phyloP scores from a whole-genome alignment of 1,140 invertebrate species.

The Euwallacea fornicatus region DNA sequence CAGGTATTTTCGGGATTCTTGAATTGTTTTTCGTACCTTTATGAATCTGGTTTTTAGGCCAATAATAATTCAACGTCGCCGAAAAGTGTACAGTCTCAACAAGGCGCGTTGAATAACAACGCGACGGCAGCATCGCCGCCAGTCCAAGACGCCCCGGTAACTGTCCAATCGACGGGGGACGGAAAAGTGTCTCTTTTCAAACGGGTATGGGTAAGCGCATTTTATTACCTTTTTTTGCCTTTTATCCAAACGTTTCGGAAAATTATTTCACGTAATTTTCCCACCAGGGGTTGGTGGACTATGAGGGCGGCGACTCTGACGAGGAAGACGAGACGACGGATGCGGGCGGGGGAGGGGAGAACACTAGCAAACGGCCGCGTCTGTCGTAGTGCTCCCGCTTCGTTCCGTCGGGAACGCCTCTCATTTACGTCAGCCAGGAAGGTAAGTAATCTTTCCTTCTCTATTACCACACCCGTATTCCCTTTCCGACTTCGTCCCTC shows the following conservation, averaged over 20 bases:
- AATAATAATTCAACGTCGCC: conserved; percentile 48
- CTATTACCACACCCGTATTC: too few relatives aligned
- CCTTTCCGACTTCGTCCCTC: too few relatives aligned
- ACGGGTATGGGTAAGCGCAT: conserved; percentile 55
- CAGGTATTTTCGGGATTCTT: conserved; percentile 15
- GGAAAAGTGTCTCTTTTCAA: conserved; percentile 61
- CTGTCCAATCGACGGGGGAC: conserved; percentile 53
- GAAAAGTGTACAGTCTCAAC: conserved; percentile 35
- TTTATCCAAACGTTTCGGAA: background rate
- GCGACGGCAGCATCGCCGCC: conserved; percentile 54
- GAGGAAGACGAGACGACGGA: conserved; percentile 76
- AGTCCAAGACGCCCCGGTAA: conserved; percentile 51
- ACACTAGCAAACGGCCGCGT: conserved; percentile 62
- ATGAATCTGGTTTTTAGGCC: conserved; percentile 41
- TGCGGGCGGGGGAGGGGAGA: conserved; percentile 42
- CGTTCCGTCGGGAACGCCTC: conserved; percentile 18
- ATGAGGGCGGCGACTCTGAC: conserved; percentile 94
- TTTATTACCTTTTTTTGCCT: background rate
- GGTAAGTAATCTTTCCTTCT: conserved; percentile 12
- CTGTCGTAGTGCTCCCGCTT: conserved; percentile 59
- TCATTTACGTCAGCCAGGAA: conserved; percentile 26
- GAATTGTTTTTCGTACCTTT: conserved; percentile 1
- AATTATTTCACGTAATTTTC: background rate
- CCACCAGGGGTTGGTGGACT: conserved; percentile 86
- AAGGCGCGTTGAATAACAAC: conserved; percentile 13